Evolutionary conservation across 2,113 vertebrate species (phyloP).

Genomic region (Apus apus): DNA sequence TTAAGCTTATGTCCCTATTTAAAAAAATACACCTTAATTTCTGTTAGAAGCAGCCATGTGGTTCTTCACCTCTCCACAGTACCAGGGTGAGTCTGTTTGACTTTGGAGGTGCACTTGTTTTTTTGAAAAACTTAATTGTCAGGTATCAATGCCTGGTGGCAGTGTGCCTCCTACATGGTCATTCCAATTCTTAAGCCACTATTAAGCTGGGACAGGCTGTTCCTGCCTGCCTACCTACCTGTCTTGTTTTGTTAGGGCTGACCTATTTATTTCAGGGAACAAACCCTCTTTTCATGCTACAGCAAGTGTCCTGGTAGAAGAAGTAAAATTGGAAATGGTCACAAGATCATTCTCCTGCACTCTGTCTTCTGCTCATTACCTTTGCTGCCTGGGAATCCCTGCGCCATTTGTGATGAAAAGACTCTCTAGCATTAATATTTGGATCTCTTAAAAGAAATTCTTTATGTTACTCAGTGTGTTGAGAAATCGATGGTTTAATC

Average conservation of each 20-base stretch:
- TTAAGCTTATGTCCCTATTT: not conserved
- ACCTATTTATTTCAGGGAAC: not conserved
- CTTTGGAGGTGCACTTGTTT: not conserved
- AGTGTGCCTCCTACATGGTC: not conserved
- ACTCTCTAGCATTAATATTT: not conserved
- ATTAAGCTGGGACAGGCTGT: not conserved
- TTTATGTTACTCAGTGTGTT: not conserved
- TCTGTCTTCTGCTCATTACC: not conserved
- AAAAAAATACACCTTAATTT: not conserved
- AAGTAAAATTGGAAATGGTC: not conserved
- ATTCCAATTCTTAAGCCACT: not conserved
- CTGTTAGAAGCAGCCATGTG: not conserved
- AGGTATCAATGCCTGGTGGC: not conserved
- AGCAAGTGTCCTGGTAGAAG: not conserved
- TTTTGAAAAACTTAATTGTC: not conserved
- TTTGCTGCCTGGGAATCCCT: not conserved
- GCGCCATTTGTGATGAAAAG: not conserved
- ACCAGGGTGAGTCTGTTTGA: not conserved
- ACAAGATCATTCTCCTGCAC: not conserved
- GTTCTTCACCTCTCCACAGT: not conserved
- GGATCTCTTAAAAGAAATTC: not conserved
- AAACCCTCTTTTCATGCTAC: not conserved
- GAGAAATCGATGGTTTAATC: not conserved
- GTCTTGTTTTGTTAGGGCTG: not conserved
- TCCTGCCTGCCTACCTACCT: not conserved